Conservation (phyloP, 2,888 invertebrate species). For the Eueremaeus valkanovi region DNA sequence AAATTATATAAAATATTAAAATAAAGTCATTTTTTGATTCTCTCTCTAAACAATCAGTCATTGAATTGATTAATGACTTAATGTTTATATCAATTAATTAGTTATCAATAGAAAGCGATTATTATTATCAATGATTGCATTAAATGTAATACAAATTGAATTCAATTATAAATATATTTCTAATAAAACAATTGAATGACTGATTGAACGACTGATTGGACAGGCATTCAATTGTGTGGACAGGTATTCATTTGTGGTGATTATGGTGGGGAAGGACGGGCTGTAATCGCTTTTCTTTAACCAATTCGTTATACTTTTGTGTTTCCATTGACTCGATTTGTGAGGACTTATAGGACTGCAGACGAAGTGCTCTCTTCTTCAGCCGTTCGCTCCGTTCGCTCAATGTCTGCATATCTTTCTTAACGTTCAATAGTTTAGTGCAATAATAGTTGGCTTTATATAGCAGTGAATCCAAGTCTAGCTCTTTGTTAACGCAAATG, state of each 20-base stretch:
- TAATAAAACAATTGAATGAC: background rate
- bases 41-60: too few species aligned
- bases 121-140: too few species aligned
- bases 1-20: too few species aligned
- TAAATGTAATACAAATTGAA: background rate
- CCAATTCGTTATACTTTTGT: slow-evolving; percentile 11
- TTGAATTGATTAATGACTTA: too few species aligned
- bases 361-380: slow-evolving; percentile 23
- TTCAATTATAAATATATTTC: background rate
- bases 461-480: slow-evolving; percentile 34
- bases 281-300: slow-evolving; percentile 38
- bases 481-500: background rate
- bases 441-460: slow-evolving; percentile 19
- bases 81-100: too few species aligned
- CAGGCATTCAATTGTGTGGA: background rate
- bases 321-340: slow-evolving; percentile 21
- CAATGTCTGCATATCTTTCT: slow-evolving; percentile 35
- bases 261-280: background rate
- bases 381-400: slow-evolving; percentile 5
- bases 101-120: too few species aligned
- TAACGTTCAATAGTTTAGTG: slow-evolving; percentile 32
- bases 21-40: too few species aligned
- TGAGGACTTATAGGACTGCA: background rate
- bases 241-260: background rate
- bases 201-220: background rate